These are phyloP conservation scores for Helleia helle DNA, from an alignment of 2,888 invertebrate genomes.

Conservation along the genomic window DNA sequence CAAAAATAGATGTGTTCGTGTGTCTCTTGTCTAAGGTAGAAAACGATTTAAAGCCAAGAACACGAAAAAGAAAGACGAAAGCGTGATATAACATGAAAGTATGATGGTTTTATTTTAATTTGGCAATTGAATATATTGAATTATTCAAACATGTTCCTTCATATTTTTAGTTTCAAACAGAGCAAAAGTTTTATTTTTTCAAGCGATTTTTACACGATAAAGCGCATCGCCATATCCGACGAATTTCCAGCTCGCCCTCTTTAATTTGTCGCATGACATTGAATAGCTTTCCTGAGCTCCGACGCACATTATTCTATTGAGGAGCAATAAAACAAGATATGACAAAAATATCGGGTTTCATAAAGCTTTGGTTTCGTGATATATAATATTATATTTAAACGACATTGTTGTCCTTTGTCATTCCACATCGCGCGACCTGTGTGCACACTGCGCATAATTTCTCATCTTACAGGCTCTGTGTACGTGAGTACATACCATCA, in stretches of 20 bases:
- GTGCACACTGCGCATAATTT: slow-evolving; percentile 23
- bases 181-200: too few relatives aligned
- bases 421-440: slow-evolving; percentile 30
- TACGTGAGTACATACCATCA: background rate
- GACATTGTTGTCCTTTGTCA: slow-evolving; percentile 62
- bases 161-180: too few relatives aligned
- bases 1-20: too few relatives aligned
- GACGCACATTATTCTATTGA: slow-evolving; percentile 54
- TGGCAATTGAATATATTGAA: too few relatives aligned
- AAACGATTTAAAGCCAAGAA: too few relatives aligned
- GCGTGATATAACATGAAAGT: too few relatives aligned
- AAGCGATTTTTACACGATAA: too few relatives aligned
- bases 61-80: too few relatives aligned
- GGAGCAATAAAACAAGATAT: slow-evolving; percentile 68
- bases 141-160: too few relatives aligned
- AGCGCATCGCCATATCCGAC: slow-evolving; percentile 11
- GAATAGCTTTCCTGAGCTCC: slow-evolving; percentile 43
- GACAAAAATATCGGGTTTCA: slow-evolving; percentile 75
- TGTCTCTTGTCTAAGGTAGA: too few relatives aligned
- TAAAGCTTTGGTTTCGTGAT: slow-evolving; percentile 70
- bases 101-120: too few relatives aligned
- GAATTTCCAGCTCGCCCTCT: slow-evolving; percentile 32
- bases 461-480: slow-evolving; percentile 13
- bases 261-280: slow-evolving; percentile 40
- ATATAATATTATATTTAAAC: slow-evolving; percentile 70